Base-by-base conservation (phyloP, 2,113 vertebrate genomes). In the Drymodes brunneopygia region DNA sequence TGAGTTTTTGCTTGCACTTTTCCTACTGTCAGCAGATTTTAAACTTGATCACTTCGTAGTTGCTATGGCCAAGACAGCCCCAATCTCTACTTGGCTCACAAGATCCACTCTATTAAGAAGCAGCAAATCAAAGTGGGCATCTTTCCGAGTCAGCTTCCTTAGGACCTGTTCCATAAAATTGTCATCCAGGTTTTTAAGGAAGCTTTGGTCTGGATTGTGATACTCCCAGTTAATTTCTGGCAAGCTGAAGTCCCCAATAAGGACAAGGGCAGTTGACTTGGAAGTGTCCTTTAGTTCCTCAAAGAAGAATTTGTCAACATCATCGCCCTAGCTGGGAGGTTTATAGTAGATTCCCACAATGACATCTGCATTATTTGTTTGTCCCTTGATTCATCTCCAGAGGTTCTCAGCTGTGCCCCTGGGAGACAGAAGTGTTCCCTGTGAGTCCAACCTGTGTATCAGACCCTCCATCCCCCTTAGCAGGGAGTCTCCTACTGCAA, bases 331-430 rank as follows among this genome's bases (percentile, higher is more conserved):
- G 23, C 29, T 47, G 11, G 19, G 15, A 73, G 23, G 7, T 38
- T 28, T 38, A 1, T 1, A 23, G 11, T 47, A 40, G 19, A 56
- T 28, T 73, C 28, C 40, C 23, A 64, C 0, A 0, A 47, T n/a
- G n/a, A 40, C 15, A 48, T n/a, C 19, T 23, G 9, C 29, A n/a
- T 11, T 24, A 29, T 40, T 65, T 65, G 11, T 47, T 35, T 35
- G 42, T 42, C 35, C 16, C 24, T 74, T 48, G 20, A 21, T 57
- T 29, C 35, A 21, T 29, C 24, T 2, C 20, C 35, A 57, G 70
- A 48, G 16, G 29, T 7, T 74, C 70, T 48, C 50, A 65, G 50
- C 29, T 25, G 7, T 50, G 35, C 8, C 42, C 20, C 20, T 13
- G 16, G 10, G 27, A 36, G 13, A 27, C 16, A 61, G 31, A 28